Conservation (phyloP, 2,888 invertebrate species). For the Zelleria hepariella region DNA sequence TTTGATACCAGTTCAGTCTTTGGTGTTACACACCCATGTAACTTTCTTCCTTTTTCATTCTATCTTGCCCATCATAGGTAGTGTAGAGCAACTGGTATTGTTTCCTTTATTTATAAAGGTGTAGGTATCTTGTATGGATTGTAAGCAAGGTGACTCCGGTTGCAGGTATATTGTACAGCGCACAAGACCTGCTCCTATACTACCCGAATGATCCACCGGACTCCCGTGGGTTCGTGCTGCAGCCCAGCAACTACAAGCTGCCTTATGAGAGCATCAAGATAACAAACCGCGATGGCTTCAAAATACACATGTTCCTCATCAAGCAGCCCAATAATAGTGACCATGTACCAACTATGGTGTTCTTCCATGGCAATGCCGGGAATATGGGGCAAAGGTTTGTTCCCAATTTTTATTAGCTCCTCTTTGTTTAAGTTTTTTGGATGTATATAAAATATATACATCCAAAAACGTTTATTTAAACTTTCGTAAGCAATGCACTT, state of each 20-base stretch:
- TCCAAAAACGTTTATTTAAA: conserved; percentile 2
- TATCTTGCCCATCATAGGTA: too few relatives aligned
- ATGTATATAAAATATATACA: too few relatives aligned
- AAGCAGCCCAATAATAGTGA: conserved; percentile 79
- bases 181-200: conserved; percentile 88
- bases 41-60: too few relatives aligned
- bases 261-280: conserved; percentile 87
- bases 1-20: too few relatives aligned
- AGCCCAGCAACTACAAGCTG: conserved; percentile 87
- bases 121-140: too few relatives aligned
- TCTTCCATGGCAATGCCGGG: conserved; percentile 97
- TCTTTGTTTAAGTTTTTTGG: not conserved
- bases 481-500: too few relatives aligned
- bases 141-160: too few relatives aligned
- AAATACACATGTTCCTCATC: conserved; percentile 86
- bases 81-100: too few relatives aligned
- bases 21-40: too few relatives aligned
- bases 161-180: conserved; percentile 85
- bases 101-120: too few relatives aligned
- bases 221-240: conserved; percentile 88
- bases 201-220: conserved; percentile 92
- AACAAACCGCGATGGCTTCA: conserved; percentile 79
- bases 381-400: conserved; percentile 92
- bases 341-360: conserved; percentile 86
- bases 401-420: too few relatives aligned